Base-by-base conservation (phyloP, 2,113 vertebrate genomes). In the Blennius ocellaris region DNA sequence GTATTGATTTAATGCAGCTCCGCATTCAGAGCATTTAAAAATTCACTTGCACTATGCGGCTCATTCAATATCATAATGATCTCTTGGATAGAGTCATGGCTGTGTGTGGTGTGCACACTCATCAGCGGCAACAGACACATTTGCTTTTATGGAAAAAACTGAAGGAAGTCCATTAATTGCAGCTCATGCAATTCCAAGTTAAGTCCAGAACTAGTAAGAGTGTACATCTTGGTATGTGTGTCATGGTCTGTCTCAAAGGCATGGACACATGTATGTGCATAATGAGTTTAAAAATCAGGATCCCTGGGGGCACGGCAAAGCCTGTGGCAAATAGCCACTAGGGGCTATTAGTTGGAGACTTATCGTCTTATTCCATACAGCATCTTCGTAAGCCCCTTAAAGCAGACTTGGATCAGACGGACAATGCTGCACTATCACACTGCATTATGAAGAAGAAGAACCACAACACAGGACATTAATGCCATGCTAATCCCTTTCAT, bases 1-100 rank as follows among this genome's bases (percentile, higher is more conserved):
- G 78, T 92, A 90, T 91, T 89, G 91, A 93, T 92, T 92, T 87
- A 90, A 90, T 74, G 76, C 80, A 81, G 82, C 79, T 87, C 69
- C 84, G 86, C 55, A 36, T 81, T 68, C 37, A 6, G n/a, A 43
- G 73, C 68, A 66, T 90, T 88, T 81, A 67, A 80, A 81, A 78
- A 89, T 79, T 77, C 81, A 90, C 84, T 81, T 81, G 78, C 53
- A 65, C 15, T 53, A 48, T 52, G 44, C 61, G 9, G 52, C 21
- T 57, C 38, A 55, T 78, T 81, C 59, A 80, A 76, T 86, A 75
- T 69, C 65, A 17, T 69, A 73, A 84, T 72, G 73, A 81, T 84
- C 76, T 80, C 21, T 65, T 40, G 15, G 61, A 80, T 68, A 48
- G 15, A 73, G 60, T 36, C 56, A 39, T 15, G 7, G 43, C 53